A percentile compares a stretch with the other conserved stretches of the same genome.
These are phyloP conservation scores for Semaprochilodus insignis DNA, from an alignment of 2,797 vertebrate genomes.

Conservation along the genomic window DNA sequence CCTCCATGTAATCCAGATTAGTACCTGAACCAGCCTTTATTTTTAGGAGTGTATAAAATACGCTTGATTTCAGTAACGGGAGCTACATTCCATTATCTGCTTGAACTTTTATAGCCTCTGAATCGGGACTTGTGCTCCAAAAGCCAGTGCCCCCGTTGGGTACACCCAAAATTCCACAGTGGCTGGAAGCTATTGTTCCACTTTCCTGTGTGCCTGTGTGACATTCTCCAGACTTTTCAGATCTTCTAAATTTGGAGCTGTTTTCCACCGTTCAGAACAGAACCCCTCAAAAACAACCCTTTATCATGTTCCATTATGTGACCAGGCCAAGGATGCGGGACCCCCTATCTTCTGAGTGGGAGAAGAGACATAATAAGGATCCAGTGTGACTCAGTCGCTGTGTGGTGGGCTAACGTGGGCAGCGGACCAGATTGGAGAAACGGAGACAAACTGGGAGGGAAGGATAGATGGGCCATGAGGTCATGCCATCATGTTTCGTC, in stretches of 20 bases:
- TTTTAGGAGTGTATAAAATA: no score
- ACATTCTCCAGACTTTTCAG: slow-evolving; percentile 56
- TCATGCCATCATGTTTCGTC: neutral
- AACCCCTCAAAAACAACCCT: slow-evolving; percentile 34
- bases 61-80: neutral
- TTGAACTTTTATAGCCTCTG: slow-evolving; percentile 16
- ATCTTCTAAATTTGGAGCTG: slow-evolving; percentile 59
- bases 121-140: slow-evolving; percentile 3
- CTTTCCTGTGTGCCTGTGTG: slow-evolving; percentile 50
- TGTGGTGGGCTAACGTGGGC: neutral
- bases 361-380: slow-evolving; percentile 1
- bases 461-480: neutral
- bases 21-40: no score
- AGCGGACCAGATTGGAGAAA: neutral
- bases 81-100: slow-evolving; percentile 15
- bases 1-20: neutral
- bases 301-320: slow-evolving; percentile 60
- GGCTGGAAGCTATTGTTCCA: slow-evolving; percentile 44
- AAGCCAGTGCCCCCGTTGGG: neutral
- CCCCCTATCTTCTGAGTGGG: slow-evolving; percentile 2
- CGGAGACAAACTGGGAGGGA: neutral
- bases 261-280: slow-evolving; percentile 46
- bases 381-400: neutral
- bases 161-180: slow-evolving; percentile 51
- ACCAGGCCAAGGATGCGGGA: slow-evolving; percentile 7